Conservation (phyloP, 2,113 vertebrate genomes). For the Mionectes macconnelli region DNA sequence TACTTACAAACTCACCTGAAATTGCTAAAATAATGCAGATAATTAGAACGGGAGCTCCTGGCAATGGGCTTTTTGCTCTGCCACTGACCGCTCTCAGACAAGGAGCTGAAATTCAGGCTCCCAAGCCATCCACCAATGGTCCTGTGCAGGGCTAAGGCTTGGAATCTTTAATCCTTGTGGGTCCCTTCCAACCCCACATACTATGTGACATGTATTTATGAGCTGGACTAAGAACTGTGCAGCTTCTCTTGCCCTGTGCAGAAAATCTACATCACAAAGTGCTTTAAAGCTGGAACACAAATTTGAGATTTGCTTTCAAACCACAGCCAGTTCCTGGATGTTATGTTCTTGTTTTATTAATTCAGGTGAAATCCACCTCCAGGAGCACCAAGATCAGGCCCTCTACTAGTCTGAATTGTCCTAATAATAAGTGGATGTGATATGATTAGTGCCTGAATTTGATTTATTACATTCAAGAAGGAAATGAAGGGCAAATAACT, state of each 20-base stretch:
- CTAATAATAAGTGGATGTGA: not conserved
- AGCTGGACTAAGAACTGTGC: not conserved
- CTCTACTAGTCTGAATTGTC: constrained; percentile 5
- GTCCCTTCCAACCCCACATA: not conserved
- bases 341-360: not conserved
- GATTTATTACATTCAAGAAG: constrained; percentile 3
- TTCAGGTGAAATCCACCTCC: not conserved
- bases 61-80: not conserved
- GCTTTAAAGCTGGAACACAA: not conserved
- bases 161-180: not conserved
- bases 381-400: constrained; percentile 1
- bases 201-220: not conserved
- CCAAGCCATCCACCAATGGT: rapidly evolving
- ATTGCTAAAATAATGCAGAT: not conserved
- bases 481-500: constrained; percentile 23
- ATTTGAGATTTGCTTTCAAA: not conserved
- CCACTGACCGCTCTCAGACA: not conserved
- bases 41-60: not conserved
- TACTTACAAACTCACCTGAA: not conserved
- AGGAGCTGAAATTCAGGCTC: not conserved
- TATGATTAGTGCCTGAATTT: not conserved
- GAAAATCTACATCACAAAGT: not conserved
- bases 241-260: not conserved
- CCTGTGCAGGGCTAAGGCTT: not conserved
- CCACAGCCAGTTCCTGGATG: not conserved